Base-by-base conservation (phyloP, 2,888 invertebrate species). In the Orthosia incerta region DNA sequence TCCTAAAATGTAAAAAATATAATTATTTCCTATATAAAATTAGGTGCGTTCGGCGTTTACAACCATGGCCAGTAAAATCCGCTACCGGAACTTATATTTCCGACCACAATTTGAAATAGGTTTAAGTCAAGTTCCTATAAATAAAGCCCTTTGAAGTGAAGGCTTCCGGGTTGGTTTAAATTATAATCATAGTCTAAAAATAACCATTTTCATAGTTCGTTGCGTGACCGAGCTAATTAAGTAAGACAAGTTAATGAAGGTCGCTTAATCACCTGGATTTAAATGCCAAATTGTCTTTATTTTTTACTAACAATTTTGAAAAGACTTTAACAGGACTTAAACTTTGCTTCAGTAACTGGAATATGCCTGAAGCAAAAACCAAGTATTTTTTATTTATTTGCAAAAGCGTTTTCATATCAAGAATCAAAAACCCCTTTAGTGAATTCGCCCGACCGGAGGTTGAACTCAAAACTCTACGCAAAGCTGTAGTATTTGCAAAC, bases 141-240 rank as follows among this genome's bases (percentile, higher is more conserved):
- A 39, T 39, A 39, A 39, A 39, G 9, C 39, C 9, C 39, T 39
- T 39, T 39, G 39, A 39, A 23, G 16, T 61, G 23, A 46, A 20
- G 15, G 26, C 45, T 26, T 56, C 69, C 20, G 48, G 39, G 12
- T 9, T 16, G 4, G 15, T 69, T 48, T 26, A 31, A 73, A 4
- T 50, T 67, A 48, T 45, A 50, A 45, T 20, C 0, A 23, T 7
- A 23, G 15, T 39, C 13, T n/a, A 77, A 57, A 69, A 69, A 39
- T 45, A 69, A 4, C 15, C 13, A 1, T 23, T 70, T 20, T 20
- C 70, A 31, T 74, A 46, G 26, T 23, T 51, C 7, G 23, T 70
- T 78, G 57, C 78, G 57, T 57, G 74, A 78, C 57, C 13, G 13
- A 31, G 50, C 23, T 3, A 15, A 59, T 57, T 70, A 70, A 31